Evolutionary conservation across 1,140 invertebrate genomes (phyloP).

Genomic region (Tetramorium parvispinum): DNA sequence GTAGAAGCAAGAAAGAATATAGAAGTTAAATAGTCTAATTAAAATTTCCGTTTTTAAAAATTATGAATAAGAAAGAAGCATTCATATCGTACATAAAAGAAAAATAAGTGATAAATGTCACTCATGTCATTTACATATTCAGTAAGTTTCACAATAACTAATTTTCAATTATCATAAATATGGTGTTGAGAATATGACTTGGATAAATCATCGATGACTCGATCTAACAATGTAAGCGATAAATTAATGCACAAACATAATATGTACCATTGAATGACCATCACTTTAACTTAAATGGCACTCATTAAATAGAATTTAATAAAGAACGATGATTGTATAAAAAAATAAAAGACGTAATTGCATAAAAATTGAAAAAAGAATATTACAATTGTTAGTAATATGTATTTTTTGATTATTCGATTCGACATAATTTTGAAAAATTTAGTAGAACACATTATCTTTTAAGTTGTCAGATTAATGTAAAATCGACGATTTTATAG

Average conservation of each 20-base stretch:
- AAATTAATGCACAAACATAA: conserved; percentile 27
- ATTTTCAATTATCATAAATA: too few species aligned
- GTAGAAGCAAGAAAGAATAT: background rate
- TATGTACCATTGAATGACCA: conserved; percentile 57
- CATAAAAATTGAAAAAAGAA: background rate
- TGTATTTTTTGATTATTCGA: conserved; percentile 74
- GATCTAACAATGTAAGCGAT: background rate
- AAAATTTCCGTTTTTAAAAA: background rate
- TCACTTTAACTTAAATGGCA: conserved; percentile 79
- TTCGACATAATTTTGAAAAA: conserved; percentile 41
- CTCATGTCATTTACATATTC: background rate
- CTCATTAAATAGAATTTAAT: conserved; percentile 70
- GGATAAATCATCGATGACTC: too few species aligned
- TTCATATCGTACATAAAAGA: background rate
- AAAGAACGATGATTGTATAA: background rate
- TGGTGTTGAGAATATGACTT: background rate
- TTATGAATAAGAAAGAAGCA: background rate
- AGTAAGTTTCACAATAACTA: background rate
- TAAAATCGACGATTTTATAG: conserved; percentile 59
- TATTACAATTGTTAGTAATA: conserved; percentile 72
- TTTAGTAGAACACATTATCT: background rate
- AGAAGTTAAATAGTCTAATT: background rate
- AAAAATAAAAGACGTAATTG: background rate
- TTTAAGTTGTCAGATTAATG: background rate
- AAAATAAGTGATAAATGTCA: background rate